These are phyloP conservation scores for Bombus vancouverensis DNA, from an alignment of 1,140 invertebrate species.

Conservation along the genomic window DNA sequence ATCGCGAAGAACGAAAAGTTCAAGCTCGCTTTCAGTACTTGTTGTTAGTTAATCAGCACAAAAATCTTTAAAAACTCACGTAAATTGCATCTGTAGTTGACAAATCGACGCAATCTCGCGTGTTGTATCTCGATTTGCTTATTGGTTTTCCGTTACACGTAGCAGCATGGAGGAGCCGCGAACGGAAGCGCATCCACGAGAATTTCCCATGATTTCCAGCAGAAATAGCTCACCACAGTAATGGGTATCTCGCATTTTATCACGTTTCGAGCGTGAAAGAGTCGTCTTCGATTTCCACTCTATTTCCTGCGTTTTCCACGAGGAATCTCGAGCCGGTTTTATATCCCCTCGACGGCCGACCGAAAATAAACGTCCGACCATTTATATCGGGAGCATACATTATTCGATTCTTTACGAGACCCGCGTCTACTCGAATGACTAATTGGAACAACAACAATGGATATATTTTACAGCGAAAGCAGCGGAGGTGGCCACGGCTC, in stretches of 20 bases:
- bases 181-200: background rate
- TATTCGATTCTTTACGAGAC: slow-evolving; percentile 76
- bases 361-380: slow-evolving; percentile 76
- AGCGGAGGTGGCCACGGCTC: slow-evolving; percentile 60
- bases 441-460: slow-evolving; percentile 81
- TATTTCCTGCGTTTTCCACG: slow-evolving; percentile 30
- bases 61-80: too few species aligned
- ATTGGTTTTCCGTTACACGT: background rate
- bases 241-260: background rate
- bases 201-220: background rate
- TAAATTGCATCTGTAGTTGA: background rate
- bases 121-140: background rate
- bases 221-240: background rate
- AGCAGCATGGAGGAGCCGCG: background rate
- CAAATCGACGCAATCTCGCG: background rate
- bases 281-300: slow-evolving; percentile 38
- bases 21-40: too few species aligned
- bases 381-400: slow-evolving; percentile 77
- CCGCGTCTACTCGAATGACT: slow-evolving; percentile 78
- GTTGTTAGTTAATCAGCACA: too few species aligned
- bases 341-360: slow-evolving; percentile 24
- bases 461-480: slow-evolving; percentile 76
- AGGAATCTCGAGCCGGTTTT: slow-evolving; percentile 18
- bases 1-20: too few species aligned
- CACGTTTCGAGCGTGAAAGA: background rate